phyloP scores from a whole-genome alignment of 2,113 vertebrate genomes.

The Austrofundulus limnaeus region DNA sequence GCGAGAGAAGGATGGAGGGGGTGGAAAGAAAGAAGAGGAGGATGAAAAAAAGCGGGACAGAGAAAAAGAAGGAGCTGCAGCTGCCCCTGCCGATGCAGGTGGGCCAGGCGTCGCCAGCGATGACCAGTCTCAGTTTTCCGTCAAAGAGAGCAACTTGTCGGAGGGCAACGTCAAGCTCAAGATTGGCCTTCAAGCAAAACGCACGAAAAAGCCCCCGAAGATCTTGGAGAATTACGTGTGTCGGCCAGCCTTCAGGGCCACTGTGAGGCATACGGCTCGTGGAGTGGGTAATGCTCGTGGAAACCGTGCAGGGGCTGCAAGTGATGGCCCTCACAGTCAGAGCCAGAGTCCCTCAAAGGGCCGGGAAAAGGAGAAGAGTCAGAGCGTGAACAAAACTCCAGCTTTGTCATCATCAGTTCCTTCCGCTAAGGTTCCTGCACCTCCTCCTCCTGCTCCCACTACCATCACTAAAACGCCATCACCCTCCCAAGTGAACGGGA shows the following conservation, averaged over 20 bases:
- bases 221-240: slow-evolving; percentile 98
- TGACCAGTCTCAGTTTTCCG: slow-evolving; percentile 88
- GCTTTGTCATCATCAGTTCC: slow-evolving; percentile 44
- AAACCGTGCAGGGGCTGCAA: slow-evolving; percentile 58
- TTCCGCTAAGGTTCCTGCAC: slow-evolving; percentile 57
- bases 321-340: slow-evolving; percentile 50
- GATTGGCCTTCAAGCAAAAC: slow-evolving; percentile 95
- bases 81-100: slow-evolving; percentile 33
- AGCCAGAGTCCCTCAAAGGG: slow-evolving; percentile 61
- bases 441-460: slow-evolving; percentile 58
- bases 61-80: slow-evolving; percentile 66
- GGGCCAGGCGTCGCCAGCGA: slow-evolving; percentile 45
- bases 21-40: slow-evolving; percentile 80
- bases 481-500: slow-evolving; percentile 74
- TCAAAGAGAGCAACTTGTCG: slow-evolving; percentile 92
- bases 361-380: slow-evolving; percentile 75
- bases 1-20: slow-evolving; percentile 77
- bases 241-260: slow-evolving; percentile 93
- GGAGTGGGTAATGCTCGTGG: slow-evolving; percentile 65
- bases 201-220: slow-evolving; percentile 97
- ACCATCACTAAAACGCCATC: slow-evolving; percentile 53
- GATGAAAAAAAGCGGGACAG: slow-evolving; percentile 79
- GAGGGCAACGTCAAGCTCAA: slow-evolving; percentile 96
- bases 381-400: slow-evolving; percentile 62
- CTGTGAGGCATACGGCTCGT: slow-evolving; percentile 79